Percentiles rank a stretch among this genome's conserved stretches.
Evolutionary conservation across 2,888 invertebrate species (phyloP).

Genomic region (Melieria picta): DNA sequence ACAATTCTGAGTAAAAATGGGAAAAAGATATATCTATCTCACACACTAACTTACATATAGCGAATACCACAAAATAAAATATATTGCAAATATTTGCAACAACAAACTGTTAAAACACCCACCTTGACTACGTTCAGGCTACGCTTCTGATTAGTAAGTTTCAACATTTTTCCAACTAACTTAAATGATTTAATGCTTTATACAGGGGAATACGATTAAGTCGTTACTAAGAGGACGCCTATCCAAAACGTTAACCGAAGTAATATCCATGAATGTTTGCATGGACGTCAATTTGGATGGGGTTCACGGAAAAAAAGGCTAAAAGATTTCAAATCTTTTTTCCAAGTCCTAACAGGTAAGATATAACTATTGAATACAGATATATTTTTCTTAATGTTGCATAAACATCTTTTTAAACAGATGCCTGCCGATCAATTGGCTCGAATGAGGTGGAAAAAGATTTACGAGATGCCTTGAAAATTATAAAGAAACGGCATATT

Average conservation of each 20-base stretch:
- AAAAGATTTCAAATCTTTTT: constrained; percentile 24
- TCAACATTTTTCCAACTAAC: constrained; percentile 12
- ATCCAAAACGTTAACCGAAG: constrained; percentile 30
- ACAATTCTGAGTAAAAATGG: too few relatives aligned
- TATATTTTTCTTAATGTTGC: constrained; percentile 1
- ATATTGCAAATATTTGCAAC: too few relatives aligned
- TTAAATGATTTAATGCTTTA: constrained; percentile 14
- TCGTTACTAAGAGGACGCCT: constrained; percentile 24
- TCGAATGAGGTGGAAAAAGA: constrained; percentile 11
- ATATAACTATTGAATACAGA: constrained; percentile 3
- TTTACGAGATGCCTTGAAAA: constrained; percentile 15
- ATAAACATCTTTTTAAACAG: constrained; percentile 13
- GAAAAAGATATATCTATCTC: too few relatives aligned
- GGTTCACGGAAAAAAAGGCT: constrained; percentile 30
- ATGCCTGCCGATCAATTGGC: constrained; percentile 8
- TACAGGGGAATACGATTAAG: constrained; percentile 21
- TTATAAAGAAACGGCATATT: constrained; percentile 13
- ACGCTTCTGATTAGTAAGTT: too few relatives aligned
- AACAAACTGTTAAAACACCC: too few relatives aligned
- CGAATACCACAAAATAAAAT: too few relatives aligned
- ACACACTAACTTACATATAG: too few relatives aligned
- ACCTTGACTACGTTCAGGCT: too few relatives aligned
- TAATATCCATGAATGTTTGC: constrained; percentile 22
- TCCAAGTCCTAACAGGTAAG: constrained; percentile 10
- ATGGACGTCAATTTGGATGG: constrained; percentile 32